phyloP scores from a whole-genome alignment of 2,888 invertebrate genomes.

The Lysandra coridon region DNA sequence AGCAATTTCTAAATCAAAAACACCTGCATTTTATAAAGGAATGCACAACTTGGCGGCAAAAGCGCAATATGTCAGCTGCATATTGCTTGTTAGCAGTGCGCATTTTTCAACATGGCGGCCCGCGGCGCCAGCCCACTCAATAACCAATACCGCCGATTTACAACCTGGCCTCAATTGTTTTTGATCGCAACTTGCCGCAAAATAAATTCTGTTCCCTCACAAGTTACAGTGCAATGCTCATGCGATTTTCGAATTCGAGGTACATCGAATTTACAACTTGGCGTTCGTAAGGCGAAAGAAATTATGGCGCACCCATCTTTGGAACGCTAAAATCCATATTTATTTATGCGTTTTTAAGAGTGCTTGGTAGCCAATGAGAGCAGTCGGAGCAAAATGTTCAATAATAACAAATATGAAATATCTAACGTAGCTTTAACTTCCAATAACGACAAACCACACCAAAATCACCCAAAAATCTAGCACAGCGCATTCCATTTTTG shows the following conservation, averaged over 20 bases:
- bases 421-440: no score
- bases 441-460: no score
- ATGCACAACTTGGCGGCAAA: slow-evolving; percentile 39
- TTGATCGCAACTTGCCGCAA: slow-evolving; percentile 16
- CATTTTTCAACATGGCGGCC: slow-evolving; percentile 60
- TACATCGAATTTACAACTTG: not conserved
- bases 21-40: slow-evolving; percentile 49
- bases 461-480: no score
- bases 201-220: slow-evolving; percentile 19
- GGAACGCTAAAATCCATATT: no score
- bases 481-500: not conserved
- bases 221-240: not conserved
- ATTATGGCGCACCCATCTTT: not conserved
- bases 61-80: slow-evolving; percentile 54
- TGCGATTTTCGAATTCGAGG: not conserved
- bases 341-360: not conserved
- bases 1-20: not conserved
- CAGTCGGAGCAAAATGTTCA: no score
- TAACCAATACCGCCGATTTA: slow-evolving; percentile 57
- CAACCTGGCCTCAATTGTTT: slow-evolving; percentile 50
- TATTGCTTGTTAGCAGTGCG: slow-evolving; percentile 53
- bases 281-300: not conserved
- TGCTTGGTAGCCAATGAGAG: not conserved
- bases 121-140: slow-evolving; percentile 60
- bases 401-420: no score